Evolutionary conservation across 2,888 invertebrate species (phyloP).

Genomic region (Thymelicus lineola): DNA sequence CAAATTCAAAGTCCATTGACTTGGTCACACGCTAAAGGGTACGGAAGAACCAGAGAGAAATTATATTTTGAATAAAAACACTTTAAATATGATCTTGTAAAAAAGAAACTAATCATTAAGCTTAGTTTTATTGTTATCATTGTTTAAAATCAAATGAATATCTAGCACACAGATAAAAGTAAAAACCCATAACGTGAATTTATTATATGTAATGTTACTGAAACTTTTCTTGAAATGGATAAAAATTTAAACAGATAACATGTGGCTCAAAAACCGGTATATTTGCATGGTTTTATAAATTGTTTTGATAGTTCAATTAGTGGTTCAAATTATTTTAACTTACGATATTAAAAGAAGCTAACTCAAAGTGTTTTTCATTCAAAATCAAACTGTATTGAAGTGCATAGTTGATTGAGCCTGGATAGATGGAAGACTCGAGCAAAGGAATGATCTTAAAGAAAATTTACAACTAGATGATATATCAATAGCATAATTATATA

Average conservation of each 20-base stretch:
- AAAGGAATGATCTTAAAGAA: slow-evolving; percentile 45
- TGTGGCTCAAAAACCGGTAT: too few species aligned
- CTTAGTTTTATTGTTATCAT: too few species aligned
- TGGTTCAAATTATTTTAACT: too few species aligned
- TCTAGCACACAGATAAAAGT: too few species aligned
- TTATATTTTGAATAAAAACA: slow-evolving; percentile 15
- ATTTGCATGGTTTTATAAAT: too few species aligned
- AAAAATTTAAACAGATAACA: too few species aligned
- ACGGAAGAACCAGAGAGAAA: slow-evolving; percentile 10
- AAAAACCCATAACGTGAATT: too few species aligned
- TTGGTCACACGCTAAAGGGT: slow-evolving; percentile 41
- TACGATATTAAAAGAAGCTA: not conserved
- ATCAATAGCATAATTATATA: slow-evolving; percentile 26
- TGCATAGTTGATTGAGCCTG: slow-evolving; percentile 58
- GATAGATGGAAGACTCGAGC: slow-evolving; percentile 74
- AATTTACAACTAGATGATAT: slow-evolving; percentile 34
- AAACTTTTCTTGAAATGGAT: too few species aligned
- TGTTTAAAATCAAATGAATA: too few species aligned
- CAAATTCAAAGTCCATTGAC: slow-evolving; percentile 47
- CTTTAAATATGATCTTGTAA: not conserved
- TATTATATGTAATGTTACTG: too few species aligned
- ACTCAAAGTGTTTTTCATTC: slow-evolving; percentile 38
- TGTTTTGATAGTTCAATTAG: too few species aligned
- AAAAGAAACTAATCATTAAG: not conserved
- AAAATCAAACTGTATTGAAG: slow-evolving; percentile 37